Evolutionary conservation across 1,140 invertebrate species (phyloP).

Genomic region (Philopotamus ludificatus): DNA sequence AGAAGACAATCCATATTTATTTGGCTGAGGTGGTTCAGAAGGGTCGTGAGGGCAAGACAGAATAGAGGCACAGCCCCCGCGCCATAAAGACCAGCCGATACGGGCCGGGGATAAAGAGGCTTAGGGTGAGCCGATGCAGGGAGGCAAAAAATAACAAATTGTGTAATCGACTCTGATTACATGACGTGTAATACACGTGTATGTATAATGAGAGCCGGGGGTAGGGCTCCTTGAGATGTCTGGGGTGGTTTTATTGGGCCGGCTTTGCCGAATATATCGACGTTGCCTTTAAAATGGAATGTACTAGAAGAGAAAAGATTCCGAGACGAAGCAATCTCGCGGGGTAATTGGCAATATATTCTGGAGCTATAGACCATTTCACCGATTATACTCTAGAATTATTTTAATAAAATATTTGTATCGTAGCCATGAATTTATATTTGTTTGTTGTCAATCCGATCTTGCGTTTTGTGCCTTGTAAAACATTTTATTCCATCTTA

Average conservation of each 20-base stretch:
- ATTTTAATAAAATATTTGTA: too few species aligned
- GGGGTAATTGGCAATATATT: too few species aligned
- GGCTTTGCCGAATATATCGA: too few species aligned
- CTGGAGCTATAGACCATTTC: too few species aligned
- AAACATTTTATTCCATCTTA: too few species aligned
- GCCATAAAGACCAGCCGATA: constrained; percentile 39
- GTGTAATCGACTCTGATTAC: constrained; percentile 43
- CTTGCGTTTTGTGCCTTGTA: neutral
- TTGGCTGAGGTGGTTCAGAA: constrained; percentile 4
- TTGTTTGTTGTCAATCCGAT: neutral
- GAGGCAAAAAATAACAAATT: constrained; percentile 40
- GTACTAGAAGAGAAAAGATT: too few species aligned
- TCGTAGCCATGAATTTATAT: too few species aligned
- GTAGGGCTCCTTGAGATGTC: constrained; percentile 8
- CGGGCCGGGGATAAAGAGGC: constrained; percentile 27
- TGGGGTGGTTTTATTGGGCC: constrained; percentile 27
- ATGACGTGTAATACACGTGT: constrained; percentile 40
- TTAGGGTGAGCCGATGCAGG: constrained; percentile 3
- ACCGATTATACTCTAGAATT: too few species aligned
- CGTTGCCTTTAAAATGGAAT: too few species aligned
- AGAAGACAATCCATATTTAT: constrained; percentile 4
- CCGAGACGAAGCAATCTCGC: too few species aligned
- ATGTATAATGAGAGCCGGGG: constrained; percentile 38
- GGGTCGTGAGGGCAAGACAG: constrained; percentile 7
- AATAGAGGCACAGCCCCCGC: neutral